Evolutionary conservation across 2,113 vertebrate species (phyloP), one percentile per base, ranked within the genome.

Genomic region (Carassius carassius): DNA sequence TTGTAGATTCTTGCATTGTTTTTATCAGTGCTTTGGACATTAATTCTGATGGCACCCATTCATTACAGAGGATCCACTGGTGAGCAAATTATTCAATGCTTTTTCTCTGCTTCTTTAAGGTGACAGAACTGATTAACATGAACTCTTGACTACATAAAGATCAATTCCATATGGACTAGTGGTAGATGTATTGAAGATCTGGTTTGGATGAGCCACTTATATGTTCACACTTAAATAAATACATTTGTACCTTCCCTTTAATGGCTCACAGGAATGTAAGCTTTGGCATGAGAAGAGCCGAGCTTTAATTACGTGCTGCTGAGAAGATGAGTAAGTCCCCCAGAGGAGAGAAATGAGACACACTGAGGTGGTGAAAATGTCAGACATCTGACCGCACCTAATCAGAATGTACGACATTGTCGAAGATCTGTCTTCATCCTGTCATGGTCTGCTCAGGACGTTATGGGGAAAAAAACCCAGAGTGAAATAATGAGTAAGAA

Each of bases 291-390:
- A 21, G 49, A 70, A 21, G 65, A 73, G 41, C 5, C 3, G 54
- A 25, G 58, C 41, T 74, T 82, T 82, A 86, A 65, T 86, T 44
- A 86, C 51, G 14, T 67, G 67, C 41, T 74, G 41, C 14, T 35
- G 60, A 67, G 44, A 63, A 29, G 69, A 65, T 54, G 41, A 86
- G 67, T 29, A 23, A 69, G 17, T 67, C 41, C 37, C 41, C 63
- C 44, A 12, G 49, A 82, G 67, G 49, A 86, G 11, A 54, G 70
- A 41, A 86, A 65, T 82, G 84, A 79, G 76, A 79, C 76, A 79
- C 56, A 16, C 23, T 60, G 67, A 72, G 65, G 47, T 58, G 67
- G 12, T 13, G 84, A 70, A 62, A 82, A 86, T 85, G 84, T 80
- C 77, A 63, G 65, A 75, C 10, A 62, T 75, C 78, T 62, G 32